Base-by-base conservation (phyloP, 2,113 vertebrate species). In the Bombycilla garrulus region DNA sequence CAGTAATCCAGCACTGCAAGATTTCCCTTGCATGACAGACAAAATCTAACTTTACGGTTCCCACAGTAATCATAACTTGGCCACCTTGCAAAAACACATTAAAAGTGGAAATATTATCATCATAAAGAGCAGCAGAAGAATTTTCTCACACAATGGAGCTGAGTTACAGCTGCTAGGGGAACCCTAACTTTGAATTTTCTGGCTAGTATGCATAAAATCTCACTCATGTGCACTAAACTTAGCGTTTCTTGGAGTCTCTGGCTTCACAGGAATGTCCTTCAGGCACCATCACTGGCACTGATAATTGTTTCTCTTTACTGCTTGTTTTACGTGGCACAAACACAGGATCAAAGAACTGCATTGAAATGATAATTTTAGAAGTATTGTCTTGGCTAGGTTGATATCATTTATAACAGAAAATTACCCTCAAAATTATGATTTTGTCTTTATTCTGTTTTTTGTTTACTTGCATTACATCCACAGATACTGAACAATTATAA, bases 61-160 rank as follows among this genome's bases (percentile, higher is more conserved):
- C 97, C 98, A 94, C 31, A 92, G 97, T 74, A 91, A 71, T 85
- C 8, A 0, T 97, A 96, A 97, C 97, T 96, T 95, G 96, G 96
- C 94, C 90, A 94, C 58, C 45, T 76, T 92, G 71, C 92, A 91
- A 85, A 96, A 82, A 92, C 58, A 93, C 84, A 91, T 47, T 78
- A 94, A 71, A 92, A 87, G 73, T 65, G 76, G 90, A 89, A 83
- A 97, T 96, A 95, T 42, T 81, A 97, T 96, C 86, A 94, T 79
- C 82, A 60, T 93, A 96, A 95, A 91, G 94, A 95, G 72, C 42
- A 84, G 76, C 31, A 88, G 69, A 86, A 96, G 92, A 91, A 60
- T 74, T 88, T 92, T 91, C 84, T 73, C 12, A 40, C 91, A 89
- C 73, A n/a, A 56, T 2, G 11, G 76, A 85, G 73, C 86, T 36